Conservation (phyloP, 2,113 vertebrate genomes). For the Salminus brasiliensis region DNA sequence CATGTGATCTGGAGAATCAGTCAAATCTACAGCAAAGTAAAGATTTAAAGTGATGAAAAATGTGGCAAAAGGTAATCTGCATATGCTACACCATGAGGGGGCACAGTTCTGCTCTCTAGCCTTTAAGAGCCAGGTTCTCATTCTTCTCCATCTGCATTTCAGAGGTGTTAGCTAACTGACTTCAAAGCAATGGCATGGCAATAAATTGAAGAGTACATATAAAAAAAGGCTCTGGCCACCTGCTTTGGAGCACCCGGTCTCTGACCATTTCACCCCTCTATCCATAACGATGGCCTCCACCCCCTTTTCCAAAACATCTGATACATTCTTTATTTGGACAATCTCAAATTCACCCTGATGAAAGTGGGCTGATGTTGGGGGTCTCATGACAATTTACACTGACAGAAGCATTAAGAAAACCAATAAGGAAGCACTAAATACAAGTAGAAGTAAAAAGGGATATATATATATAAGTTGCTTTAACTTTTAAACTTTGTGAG, state of each 20-base stretch:
- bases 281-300: constrained; percentile 34
- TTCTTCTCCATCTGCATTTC: constrained; percentile 58
- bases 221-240: constrained; percentile 55
- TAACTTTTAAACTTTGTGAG: not conserved
- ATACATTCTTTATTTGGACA: constrained; percentile 51
- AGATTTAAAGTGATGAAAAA: not conserved
- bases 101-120: constrained; percentile 43
- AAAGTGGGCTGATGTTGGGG: constrained; percentile 31
- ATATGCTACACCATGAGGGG: constrained; percentile 43
- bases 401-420: constrained; percentile 35
- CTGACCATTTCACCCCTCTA: constrained; percentile 50
- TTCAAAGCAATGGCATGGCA: constrained; percentile 59
- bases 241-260: constrained; percentile 51
- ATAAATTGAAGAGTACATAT: constrained; percentile 59
- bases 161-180: constrained; percentile 58
- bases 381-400: constrained; percentile 42
- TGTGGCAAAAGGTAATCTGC: not conserved
- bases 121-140: constrained; percentile 26
- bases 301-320: constrained; percentile 12
- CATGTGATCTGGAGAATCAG: not conserved
- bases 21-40: not conserved
- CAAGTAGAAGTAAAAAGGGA: constrained; percentile 1
- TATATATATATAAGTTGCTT: not conserved
- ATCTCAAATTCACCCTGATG: constrained; percentile 49
- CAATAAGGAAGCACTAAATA: not conserved